Evolutionary conservation across 2,113 vertebrate genomes (phyloP).

Genomic region (Hystrix brachyura): DNA sequence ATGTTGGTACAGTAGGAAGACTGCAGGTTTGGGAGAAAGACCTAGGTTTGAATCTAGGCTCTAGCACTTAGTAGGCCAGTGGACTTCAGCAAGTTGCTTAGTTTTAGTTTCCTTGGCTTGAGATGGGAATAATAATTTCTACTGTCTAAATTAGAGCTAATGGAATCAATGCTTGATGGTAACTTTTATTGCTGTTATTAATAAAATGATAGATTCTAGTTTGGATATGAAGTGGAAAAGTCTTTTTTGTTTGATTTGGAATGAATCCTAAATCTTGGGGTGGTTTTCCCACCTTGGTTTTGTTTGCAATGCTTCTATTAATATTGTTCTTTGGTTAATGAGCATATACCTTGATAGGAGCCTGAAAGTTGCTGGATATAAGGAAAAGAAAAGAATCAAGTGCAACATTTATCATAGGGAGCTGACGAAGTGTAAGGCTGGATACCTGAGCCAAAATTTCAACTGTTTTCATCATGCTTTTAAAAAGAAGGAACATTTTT

Average conservation of each 20-base stretch:
- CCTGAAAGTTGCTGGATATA: background rate
- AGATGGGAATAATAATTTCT: background rate
- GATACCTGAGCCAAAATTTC: background rate
- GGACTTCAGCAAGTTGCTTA: background rate
- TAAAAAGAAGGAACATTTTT: background rate
- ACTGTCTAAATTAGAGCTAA: background rate
- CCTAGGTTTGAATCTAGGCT: background rate
- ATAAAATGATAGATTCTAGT: background rate
- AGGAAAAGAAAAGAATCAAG: background rate
- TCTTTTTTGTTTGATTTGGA: constrained; percentile 19
- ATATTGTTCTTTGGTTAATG: background rate
- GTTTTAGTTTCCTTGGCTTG: background rate
- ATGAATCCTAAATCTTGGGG: background rate
- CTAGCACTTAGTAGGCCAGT: background rate
- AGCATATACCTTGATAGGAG: background rate
- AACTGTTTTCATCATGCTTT: background rate
- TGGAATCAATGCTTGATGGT: background rate
- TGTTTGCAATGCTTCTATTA: background rate
- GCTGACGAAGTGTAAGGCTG: background rate
- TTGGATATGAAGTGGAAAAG: background rate
- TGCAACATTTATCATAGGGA: background rate
- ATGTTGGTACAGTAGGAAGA: background rate
- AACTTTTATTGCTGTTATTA: constrained; percentile 18
- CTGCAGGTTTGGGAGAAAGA: background rate
- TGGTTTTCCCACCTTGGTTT: background rate